A percentile compares a stretch with the other conserved stretches of the same genome.
Conservation (phyloP, 1,140 invertebrate species). For the Pinna nobilis region DNA sequence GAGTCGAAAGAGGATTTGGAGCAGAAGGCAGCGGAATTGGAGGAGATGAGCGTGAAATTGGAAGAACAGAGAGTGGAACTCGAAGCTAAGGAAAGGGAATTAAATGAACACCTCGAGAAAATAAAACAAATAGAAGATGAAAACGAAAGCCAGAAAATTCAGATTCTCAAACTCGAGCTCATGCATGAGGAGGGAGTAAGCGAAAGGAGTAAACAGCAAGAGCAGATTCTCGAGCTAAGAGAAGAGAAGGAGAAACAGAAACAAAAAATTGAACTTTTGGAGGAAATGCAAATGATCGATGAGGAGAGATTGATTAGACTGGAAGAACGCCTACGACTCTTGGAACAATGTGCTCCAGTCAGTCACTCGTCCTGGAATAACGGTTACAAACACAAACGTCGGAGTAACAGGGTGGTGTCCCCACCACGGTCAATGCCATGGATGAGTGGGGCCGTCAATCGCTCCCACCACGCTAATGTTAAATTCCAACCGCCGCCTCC, state of each 20-base stretch:
- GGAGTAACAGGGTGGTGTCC: slow-evolving; percentile 31
- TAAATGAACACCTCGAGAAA: slow-evolving; percentile 32
- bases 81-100: slow-evolving; percentile 35
- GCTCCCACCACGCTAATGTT: slow-evolving; percentile 42
- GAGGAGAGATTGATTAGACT: slow-evolving; percentile 33
- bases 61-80: slow-evolving; percentile 32
- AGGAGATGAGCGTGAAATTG: slow-evolving; percentile 21
- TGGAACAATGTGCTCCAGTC: slow-evolving; percentile 25
- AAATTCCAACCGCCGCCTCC: slow-evolving; percentile 40
- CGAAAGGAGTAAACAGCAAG: slow-evolving; percentile 35
- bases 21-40: slow-evolving; percentile 22
- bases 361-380: no score
- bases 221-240: slow-evolving; percentile 30
- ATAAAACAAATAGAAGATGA: slow-evolving; percentile 40
- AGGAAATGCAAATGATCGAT: slow-evolving; percentile 29
- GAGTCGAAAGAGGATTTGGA: slow-evolving; percentile 28
- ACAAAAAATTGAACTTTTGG: slow-evolving; percentile 29
- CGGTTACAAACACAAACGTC: neutral
- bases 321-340: slow-evolving; percentile 27
- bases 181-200: slow-evolving; percentile 35
- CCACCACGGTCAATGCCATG: slow-evolving; percentile 37
- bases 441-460: slow-evolving; percentile 41
- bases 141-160: slow-evolving; percentile 36
- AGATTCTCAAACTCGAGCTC: slow-evolving; percentile 37
- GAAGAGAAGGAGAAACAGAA: slow-evolving; percentile 35